Conservation (phyloP, 2,797 vertebrate genomes). For the Cuculus canorus region DNA sequence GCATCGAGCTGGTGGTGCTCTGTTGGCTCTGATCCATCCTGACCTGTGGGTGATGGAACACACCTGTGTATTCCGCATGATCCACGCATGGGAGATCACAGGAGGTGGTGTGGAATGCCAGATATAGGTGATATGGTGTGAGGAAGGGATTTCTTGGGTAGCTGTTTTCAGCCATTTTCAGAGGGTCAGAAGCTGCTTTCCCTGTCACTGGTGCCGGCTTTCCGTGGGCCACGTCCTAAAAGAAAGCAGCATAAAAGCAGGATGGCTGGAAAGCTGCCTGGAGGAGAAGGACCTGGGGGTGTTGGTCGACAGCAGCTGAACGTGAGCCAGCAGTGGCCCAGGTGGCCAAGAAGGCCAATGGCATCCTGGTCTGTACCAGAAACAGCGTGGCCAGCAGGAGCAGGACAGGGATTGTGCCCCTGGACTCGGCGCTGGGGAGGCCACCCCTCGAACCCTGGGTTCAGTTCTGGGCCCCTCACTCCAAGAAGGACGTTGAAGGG, state of each 20-base stretch:
- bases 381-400: too few relatives aligned
- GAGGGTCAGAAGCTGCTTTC: not conserved
- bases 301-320: too few relatives aligned
- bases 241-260: not conserved
- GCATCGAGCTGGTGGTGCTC: not conserved
- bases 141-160: not conserved
- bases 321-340: too few relatives aligned
- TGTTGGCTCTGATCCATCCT: not conserved
- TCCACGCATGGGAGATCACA: not conserved
- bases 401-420: too few relatives aligned
- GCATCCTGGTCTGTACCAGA: too few relatives aligned
- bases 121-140: not conserved
- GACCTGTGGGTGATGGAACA: not conserved
- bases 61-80: not conserved
- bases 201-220: fast-evolving
- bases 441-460: too few relatives aligned
- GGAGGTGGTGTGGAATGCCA: not conserved
- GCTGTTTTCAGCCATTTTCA: not conserved
- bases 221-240: not conserved
- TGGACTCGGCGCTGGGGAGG: too few relatives aligned
- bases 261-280: too few relatives aligned
- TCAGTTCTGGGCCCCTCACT: too few relatives aligned
- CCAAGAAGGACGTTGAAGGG: too few relatives aligned
- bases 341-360: too few relatives aligned
- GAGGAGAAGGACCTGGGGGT: too few relatives aligned